These are phyloP conservation scores for Armadillidium nasatum DNA, from an alignment of 1,140 invertebrate species.

Conservation along the genomic window DNA sequence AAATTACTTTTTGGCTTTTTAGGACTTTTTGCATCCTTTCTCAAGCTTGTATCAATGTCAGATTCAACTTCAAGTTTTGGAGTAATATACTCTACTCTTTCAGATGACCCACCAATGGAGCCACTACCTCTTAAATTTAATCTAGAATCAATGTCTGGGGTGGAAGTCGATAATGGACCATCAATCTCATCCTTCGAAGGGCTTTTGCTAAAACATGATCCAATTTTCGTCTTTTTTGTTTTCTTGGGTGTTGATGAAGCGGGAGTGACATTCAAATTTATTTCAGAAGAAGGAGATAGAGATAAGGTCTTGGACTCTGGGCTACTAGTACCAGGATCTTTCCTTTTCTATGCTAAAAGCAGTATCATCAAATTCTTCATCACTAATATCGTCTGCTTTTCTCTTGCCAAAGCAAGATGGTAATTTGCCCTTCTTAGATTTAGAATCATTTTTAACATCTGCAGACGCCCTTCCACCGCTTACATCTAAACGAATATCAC, in stretches of 20 bases:
- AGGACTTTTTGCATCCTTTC: background rate
- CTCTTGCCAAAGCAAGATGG: background rate
- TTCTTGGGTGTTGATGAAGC: background rate
- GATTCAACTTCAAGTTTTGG: background rate
- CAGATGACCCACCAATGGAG: background rate
- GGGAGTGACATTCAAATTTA: too few species aligned
- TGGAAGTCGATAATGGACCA: too few species aligned
- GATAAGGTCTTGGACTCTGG: too few species aligned
- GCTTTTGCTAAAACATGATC: background rate
- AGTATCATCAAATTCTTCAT: too few species aligned
- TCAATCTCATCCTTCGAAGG: background rate
- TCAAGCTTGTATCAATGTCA: background rate
- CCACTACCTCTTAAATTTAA: background rate
- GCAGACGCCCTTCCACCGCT: background rate
- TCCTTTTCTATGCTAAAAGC: too few species aligned
- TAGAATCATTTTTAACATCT: background rate
- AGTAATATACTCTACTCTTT: background rate
- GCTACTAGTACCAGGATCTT: too few species aligned
- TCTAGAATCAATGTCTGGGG: too few species aligned
- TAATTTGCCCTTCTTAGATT: background rate
- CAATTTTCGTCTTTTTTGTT: background rate
- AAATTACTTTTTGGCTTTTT: background rate
- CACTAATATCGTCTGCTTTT: background rate
- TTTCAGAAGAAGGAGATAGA: too few species aligned
- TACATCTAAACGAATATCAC: background rate